Evolutionary conservation across 2,797 vertebrate species (phyloP), one percentile per base, ranked within the genome.

Genomic region (Holocentrus rufus): DNA sequence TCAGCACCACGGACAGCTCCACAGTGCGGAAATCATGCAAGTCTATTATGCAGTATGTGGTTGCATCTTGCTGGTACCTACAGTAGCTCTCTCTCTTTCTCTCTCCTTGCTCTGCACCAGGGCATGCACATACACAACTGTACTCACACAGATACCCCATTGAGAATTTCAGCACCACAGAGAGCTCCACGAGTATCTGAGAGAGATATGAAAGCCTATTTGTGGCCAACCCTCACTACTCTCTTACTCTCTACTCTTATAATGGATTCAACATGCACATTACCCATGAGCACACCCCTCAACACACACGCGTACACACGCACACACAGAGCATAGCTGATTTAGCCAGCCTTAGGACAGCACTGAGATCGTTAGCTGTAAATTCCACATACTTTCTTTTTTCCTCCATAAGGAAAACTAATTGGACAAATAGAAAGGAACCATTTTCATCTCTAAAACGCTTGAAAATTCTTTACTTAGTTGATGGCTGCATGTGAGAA

Each of bases 1-100:
- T 78, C 60, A 78, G 79, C 50, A 74, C 82, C 78, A 80, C 13
- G 67, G 83, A 81, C 59, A 87, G 72, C 59, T 79, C 50, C 23
- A 9, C 6, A 8, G 20, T 23, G 36, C 31, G 18, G 1, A 9
- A 10, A 5, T 44, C 34, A 44, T 20, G 36, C 20, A 18, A 23
- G 20, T 27, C 25, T 27, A 27, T 27, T 27, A 27, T 42, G 5
- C 58, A 25, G 22, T 27, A 9, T 22, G 20, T 18, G 39, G 5
- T 44, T 58, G 8, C 25, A 8, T 22, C 25, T 46, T 62, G 57
- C 39, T 46, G 14, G 42, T 34, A 25, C 13, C 34, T 9, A 36
- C 34, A 36, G 34, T 36, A 11, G 11, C 39, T 42, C 39, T 42
- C 39, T 42, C 39, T 42, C 39, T 42, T 3, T 42, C 39, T 42